Evolutionary conservation across 2,888 invertebrate species (phyloP), one percentile per base, ranked within the genome.

Genomic region (Clusia tigrina): DNA sequence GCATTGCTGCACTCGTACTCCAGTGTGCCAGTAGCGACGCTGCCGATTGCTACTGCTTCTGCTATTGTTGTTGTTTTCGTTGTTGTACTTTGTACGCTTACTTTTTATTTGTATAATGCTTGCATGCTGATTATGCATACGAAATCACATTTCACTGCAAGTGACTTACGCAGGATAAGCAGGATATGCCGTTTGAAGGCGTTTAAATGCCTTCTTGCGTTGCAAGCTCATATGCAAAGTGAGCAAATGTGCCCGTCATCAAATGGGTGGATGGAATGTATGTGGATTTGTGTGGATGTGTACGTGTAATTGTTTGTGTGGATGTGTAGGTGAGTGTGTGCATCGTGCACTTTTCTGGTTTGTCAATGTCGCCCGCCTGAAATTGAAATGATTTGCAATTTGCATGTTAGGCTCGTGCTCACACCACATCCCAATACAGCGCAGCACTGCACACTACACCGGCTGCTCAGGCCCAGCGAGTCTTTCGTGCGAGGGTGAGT

Each of bases 341-440:
- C n/a, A n/a, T n/a, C 48, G 54, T 61, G 61, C 61, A 61, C 55
- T 61, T 61, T 61, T 56, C 53, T 61, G 42, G 54, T 46, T 54
- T 60, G 60, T 60, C 54, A 60, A 54, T 60, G 60, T 60, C 46
- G 46, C n/a, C n/a, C n/a, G n/a, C n/a, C n/a, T 42, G n/a, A n/a
- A 64, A 62, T 60, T 64, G 64, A 72, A 53, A 62, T 76, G 72
- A 74, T 72, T 77, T 74, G 76, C 67, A 77, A 76, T 77, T 77
- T 77, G 74, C 75, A 76, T 77, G 54, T 17, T 42, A 42, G 42
- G 42, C 42, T 6, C 42, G 42, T 42, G 42, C 2, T 42, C 12
- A 32, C 32, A 32, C 12, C 5, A n/a, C n/a, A 42, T 42, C 23
- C 42, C 38, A 23, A 17, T 23, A n/a, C 53, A 53, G 15, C 53